These are phyloP conservation scores for Dastarcus helophoroides DNA, from an alignment of 2,888 invertebrate species.

Conservation along the genomic window DNA sequence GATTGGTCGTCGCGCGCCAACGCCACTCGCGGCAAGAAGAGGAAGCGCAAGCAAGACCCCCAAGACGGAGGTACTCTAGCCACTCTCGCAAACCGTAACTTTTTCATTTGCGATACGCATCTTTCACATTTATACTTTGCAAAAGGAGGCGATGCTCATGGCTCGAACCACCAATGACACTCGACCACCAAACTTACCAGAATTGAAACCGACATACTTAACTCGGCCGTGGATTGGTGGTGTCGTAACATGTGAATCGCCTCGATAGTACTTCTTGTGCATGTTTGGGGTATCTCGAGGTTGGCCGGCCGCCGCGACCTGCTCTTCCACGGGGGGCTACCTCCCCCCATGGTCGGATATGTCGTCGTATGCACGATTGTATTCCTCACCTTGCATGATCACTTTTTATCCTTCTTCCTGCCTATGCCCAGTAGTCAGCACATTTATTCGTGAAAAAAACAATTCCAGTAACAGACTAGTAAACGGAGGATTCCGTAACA, in stretches of 20 bases:
- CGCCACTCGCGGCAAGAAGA: slow-evolving; percentile 99
- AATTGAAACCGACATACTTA: no score
- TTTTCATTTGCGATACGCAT: slow-evolving; percentile 26
- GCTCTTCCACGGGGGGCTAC: slow-evolving; percentile 30
- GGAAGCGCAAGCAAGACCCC: slow-evolving; percentile 98
- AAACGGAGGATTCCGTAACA: no score
- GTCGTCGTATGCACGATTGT: slow-evolving; percentile 29
- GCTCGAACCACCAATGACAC: no score
- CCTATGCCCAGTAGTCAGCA: no score
- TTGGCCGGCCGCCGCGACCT: slow-evolving; percentile 39
- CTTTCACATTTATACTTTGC: no score
- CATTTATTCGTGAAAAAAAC: no score
- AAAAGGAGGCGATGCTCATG: no score
- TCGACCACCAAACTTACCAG: no score
- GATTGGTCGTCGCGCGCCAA: slow-evolving; percentile 99
- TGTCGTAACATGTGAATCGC: no score
- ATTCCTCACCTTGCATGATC: slow-evolving; percentile 25
- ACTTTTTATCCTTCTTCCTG: slow-evolving; percentile 3
- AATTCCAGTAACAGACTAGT: no score
- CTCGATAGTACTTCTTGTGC: slow-evolving; percentile 30
- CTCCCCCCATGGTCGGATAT: slow-evolving; percentile 11
- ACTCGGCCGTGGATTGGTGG: no score
- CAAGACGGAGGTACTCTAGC: slow-evolving; percentile 94
- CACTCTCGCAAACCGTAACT: slow-evolving; percentile 44
- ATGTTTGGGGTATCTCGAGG: slow-evolving; percentile 30